Evolutionary conservation across 2,888 invertebrate species (phyloP), one percentile per base, ranked within the genome.

Genomic region (Pseudeuparius sepicola): DNA sequence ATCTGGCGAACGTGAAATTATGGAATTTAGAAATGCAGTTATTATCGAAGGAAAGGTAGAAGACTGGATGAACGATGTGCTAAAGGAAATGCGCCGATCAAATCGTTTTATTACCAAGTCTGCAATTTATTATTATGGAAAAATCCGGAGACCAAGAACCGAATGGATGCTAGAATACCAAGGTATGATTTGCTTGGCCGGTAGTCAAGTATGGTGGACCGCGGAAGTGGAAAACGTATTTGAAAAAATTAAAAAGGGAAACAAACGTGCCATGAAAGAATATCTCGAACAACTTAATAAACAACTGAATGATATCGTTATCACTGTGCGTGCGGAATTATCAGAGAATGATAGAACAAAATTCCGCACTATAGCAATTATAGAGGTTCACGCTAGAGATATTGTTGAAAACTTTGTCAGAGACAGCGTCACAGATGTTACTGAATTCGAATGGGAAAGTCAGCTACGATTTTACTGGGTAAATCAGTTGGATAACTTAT

Each of bases 161-260:
- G 76, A 85, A 14, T 93, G 92, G 92, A 88, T 92, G 68, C 54
- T 89, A 55, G 78, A 84, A 47, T 90, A 85, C 62, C 83, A 84
- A 57, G 92, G 92, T 31, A 63, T 62, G 62, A 47, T 63, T 4
- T 58, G 60, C 36, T 43, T 63, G 26, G 86, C 81, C 0, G 84
- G 85, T 0, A 88, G 88, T 65, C 83, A 85, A 50, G 81, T 93
- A 2, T 93, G 92, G 92, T 93, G 92, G 92, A 93, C 92, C 0
- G 87, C 87, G 4, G 92, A 93, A 59, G 88, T 90, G 0, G 93
- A 93, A 55, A 84, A 92, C 54, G 85, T 88, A 0, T 92, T 93
- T 57, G 61, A 57, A 3, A 78, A 74, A 54, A 74, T 80, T 26
- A 66, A 72, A 4, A 71, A 70, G 41, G 87, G 90, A 3, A 74